These are phyloP conservation scores for Pseudopodoces humilis DNA, from an alignment of 2,113 vertebrate species.

Conservation along the genomic window DNA sequence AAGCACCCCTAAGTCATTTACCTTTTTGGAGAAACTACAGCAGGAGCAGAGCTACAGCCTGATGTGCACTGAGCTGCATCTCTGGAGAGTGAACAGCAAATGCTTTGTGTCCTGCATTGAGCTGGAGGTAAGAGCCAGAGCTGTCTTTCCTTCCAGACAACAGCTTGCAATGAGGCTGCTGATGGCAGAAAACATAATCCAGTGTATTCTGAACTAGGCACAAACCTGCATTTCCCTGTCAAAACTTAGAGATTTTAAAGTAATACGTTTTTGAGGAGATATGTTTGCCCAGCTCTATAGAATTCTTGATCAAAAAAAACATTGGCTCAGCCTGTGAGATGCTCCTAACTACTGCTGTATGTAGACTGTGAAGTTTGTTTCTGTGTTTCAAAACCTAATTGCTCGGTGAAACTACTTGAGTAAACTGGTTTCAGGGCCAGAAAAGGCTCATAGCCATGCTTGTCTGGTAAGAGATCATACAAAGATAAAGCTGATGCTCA, in stretches of 20 bases:
- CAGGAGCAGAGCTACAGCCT: not conserved
- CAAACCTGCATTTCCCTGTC: not conserved
- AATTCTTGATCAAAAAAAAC: not conserved
- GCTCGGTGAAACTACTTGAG: not conserved
- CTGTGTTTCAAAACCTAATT: not conserved
- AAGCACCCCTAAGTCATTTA: not conserved
- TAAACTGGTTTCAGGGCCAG: not conserved
- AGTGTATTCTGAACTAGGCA: not conserved
- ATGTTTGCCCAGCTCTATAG: not conserved
- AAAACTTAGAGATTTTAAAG: not conserved
- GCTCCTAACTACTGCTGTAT: not conserved
- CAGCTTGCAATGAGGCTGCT: not conserved
- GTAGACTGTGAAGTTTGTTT: not conserved
- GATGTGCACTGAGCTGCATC: not conserved
- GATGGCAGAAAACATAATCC: not conserved
- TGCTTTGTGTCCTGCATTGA: rapidly evolving
- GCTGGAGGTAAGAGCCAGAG: not conserved
- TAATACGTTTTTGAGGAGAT: not conserved
- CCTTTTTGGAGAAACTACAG: not conserved
- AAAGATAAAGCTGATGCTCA: not conserved
- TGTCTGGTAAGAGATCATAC: not conserved
- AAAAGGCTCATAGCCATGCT: not conserved
- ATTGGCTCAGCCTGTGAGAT: not conserved
- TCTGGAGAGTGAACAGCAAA: not conserved
- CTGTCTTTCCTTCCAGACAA: not conserved